Evolutionary conservation across 2,113 vertebrate species (phyloP).

Genomic region (Setophaga kirtlandii): DNA sequence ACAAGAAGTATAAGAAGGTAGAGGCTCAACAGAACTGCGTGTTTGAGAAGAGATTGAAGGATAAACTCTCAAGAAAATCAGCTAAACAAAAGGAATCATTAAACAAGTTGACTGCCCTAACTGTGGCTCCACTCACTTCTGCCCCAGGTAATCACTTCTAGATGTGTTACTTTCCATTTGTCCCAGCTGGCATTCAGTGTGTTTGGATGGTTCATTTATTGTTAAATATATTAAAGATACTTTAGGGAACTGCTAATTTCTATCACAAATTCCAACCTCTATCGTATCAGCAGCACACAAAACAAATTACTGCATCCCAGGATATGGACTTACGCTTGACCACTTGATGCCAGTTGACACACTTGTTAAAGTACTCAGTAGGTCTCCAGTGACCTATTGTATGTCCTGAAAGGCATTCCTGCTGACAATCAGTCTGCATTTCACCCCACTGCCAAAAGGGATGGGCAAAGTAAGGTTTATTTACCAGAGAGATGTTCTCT

Average conservation of each 20-base stretch:
- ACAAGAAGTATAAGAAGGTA: neutral
- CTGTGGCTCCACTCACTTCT: neutral
- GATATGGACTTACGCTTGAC: neutral
- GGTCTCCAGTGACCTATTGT: conserved; percentile 26
- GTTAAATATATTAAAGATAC: neutral
- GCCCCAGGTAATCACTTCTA: neutral
- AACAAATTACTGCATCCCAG: conserved; percentile 23
- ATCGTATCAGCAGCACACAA: neutral
- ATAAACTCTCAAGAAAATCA: neutral
- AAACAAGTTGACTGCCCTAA: neutral
- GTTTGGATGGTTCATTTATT: neutral
- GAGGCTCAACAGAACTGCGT: neutral
- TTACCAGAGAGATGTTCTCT: conserved; percentile 15
- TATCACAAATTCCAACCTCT: neutral
- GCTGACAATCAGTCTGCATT: conserved; percentile 5
- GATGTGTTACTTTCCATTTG: neutral
- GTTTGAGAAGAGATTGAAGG: neutral
- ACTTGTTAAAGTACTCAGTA: conserved; percentile 29
- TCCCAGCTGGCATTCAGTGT: neutral
- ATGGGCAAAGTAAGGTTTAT: conserved; percentile 24
- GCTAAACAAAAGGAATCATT: neutral
- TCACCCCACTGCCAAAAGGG: conserved; percentile 9
- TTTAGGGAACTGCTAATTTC: neutral
- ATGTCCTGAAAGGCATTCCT: conserved; percentile 42
- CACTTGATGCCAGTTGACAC: conserved; percentile 31